A percentile compares a stretch with the other conserved stretches of the same genome.
phyloP scores from a whole-genome alignment of 2,888 invertebrate genomes.

The Pherbina coryleti region DNA sequence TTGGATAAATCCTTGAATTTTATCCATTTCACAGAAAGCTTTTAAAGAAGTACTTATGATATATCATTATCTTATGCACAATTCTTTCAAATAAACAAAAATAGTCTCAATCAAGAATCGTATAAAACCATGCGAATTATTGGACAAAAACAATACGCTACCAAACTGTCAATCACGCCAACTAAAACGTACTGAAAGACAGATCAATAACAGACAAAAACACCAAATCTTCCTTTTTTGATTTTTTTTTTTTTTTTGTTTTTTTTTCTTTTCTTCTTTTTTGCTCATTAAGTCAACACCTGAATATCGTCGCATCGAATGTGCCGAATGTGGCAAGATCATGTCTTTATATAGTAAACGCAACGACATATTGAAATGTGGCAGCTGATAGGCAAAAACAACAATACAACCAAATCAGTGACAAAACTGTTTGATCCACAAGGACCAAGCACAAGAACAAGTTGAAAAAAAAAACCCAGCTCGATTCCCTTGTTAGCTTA shows the following conservation, averaged over 20 bases:
- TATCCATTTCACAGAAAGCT: too few species aligned
- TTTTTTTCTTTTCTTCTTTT: too few species aligned
- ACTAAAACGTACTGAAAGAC: conserved; percentile 23
- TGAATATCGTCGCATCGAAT: conserved; percentile 27
- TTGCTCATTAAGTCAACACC: conserved; percentile 38
- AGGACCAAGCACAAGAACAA: neutral
- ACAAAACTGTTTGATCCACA: conserved; percentile 22
- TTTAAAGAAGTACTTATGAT: too few species aligned
- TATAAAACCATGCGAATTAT: neutral
- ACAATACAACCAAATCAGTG: conserved; percentile 20
- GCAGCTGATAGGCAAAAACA: conserved; percentile 15
- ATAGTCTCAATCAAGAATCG: neutral
- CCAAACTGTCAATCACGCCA: conserved; percentile 39
- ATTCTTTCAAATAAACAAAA: too few species aligned
- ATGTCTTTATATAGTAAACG: conserved; percentile 36
- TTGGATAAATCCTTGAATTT: too few species aligned
- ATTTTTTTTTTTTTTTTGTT: neutral
- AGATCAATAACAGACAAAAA: conserved; percentile 18
- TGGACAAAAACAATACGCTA: neutral
- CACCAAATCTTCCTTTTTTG: neutral
- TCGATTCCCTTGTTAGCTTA: too few species aligned
- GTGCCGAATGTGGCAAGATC: conserved; percentile 22
- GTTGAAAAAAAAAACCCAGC: neutral
- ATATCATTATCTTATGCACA: too few species aligned
- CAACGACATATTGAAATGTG: conserved; percentile 26